Base-by-base conservation (phyloP, 2,888 invertebrate genomes). In the Lacanobia oleracea region DNA sequence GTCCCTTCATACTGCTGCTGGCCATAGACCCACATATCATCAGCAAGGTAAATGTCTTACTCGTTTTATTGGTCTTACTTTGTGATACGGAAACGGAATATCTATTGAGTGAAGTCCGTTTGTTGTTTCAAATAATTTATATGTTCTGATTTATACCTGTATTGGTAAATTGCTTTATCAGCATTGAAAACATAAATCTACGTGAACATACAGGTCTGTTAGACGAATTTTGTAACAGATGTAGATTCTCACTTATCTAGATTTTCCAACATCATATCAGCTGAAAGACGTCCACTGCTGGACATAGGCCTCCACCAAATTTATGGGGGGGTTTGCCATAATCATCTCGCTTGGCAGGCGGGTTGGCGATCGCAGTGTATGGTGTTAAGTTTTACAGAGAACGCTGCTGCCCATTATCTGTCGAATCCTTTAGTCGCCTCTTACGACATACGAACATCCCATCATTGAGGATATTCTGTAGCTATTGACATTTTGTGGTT, bases 11-110 rank as follows among this genome's bases (percentile, higher is more conserved):
- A 86, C 97, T 99, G 75, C 97, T 99, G 80, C 97, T 99, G 85
- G 99, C 99, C 1, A 99, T 99, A 84, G 99, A 99, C 96, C 99
- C 99, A 1, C 99, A 99, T 94, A 99, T 99, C 81, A 99, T 99
- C 88, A 98, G 99, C 84, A 99, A 99, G 97, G 99, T 98, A 81
- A 83, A 87, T 75, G 77, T 48, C 21, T 2, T 40, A 53, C 40
- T 43, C 23, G 2, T 33, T 40, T 50, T 43, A 21, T 16, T 72
- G 27, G 1, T n/a, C 9, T 6, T 23, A 57, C 7, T 37, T 21
- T 18, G 43, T 45, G 2, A 21, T 0, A 54, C 23, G 14, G 2
- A 21, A 18, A 37, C 37, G 10, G 0, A 45, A 21, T 37, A 57
- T 74, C 40, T 37, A 61, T 57, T 61, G 16, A 61, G 67, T 67